Percentiles rank a stretch among this genome's conserved stretches.
phyloP scores from a whole-genome alignment of 2,113 vertebrate genomes.

The Dunckerocampus dactyliophorus region DNA sequence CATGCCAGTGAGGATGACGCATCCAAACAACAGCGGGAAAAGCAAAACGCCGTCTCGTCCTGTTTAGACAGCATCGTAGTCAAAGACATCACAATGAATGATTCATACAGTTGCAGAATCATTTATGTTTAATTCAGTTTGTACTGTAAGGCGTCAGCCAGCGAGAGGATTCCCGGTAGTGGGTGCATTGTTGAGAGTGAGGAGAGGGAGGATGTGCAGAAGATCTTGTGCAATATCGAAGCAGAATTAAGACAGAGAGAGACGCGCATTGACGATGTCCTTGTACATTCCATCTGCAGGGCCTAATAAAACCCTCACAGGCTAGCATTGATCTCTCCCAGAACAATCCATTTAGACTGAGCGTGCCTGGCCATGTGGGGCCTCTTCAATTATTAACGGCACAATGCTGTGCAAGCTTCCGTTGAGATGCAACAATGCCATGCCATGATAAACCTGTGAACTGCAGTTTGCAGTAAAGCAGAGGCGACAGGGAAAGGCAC shows the following conservation, averaged over 20 bases:
- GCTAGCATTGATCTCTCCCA: slow-evolving; percentile 68
- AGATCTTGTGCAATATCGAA: slow-evolving; percentile 12
- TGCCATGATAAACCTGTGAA: slow-evolving; percentile 59
- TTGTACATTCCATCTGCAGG: slow-evolving; percentile 63
- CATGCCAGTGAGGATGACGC: slow-evolving; percentile 29
- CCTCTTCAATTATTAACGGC: slow-evolving; percentile 72
- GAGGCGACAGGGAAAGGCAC: slow-evolving; percentile 19
- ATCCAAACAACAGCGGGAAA: slow-evolving; percentile 28
- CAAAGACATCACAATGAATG: slow-evolving; percentile 51
- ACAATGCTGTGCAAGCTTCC: slow-evolving; percentile 69
- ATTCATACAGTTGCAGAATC: slow-evolving; percentile 43
- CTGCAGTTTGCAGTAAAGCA: slow-evolving; percentile 34
- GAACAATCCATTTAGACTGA: slow-evolving; percentile 73
- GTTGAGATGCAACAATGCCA: slow-evolving; percentile 65
- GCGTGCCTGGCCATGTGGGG: slow-evolving; percentile 63
- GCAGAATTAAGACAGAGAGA: slow-evolving; percentile 58
- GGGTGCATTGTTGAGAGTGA: slow-evolving; percentile 15
- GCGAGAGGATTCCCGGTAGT: slow-evolving; percentile 1
- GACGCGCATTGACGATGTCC: slow-evolving; percentile 46
- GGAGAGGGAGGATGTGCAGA: slow-evolving; percentile 11
- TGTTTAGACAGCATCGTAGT: slow-evolving; percentile 46
- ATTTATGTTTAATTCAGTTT: slow-evolving; percentile 53
- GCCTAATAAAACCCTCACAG: slow-evolving; percentile 70
- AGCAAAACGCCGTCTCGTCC: slow-evolving; percentile 39
- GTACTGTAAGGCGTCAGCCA: background rate